Evolutionary conservation across 2,113 vertebrate species (phyloP).

Genomic region (Notothenia rossii): DNA sequence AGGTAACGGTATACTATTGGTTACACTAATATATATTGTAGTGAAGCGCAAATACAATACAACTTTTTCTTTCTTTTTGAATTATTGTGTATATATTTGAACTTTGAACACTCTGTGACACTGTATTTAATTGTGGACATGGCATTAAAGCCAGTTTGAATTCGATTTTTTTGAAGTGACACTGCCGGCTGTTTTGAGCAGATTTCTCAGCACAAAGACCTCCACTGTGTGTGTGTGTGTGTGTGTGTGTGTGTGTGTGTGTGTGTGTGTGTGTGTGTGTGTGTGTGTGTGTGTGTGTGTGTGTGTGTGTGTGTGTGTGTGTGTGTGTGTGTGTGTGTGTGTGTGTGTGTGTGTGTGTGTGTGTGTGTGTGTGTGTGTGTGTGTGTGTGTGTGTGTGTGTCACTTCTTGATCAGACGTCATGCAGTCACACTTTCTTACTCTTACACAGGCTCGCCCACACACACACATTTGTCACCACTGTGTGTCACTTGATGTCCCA

Average conservation of each 20-base stretch:
- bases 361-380: slow-evolving; percentile 28
- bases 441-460: not conserved
- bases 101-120: not conserved
- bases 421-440: slow-evolving; percentile 33
- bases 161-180: not conserved
- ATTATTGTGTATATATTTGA: not conserved
- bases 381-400: slow-evolving; percentile 39
- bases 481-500: slow-evolving; percentile 20
- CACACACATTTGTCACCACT: slow-evolving; percentile 1
- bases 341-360: too few relatives aligned
- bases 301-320: not conserved
- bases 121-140: not conserved
- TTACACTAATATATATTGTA: not conserved
- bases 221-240: slow-evolving; percentile 32
- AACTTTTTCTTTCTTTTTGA: not conserved
- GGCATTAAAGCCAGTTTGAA: not conserved
- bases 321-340: too few relatives aligned
- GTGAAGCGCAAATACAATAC: not conserved
- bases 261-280: slow-evolving; percentile 33
- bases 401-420: slow-evolving; percentile 50
- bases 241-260: slow-evolving; percentile 26
- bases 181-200: not conserved
- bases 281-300: slow-evolving; percentile 24
- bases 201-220: slow-evolving; percentile 36
- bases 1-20: too few relatives aligned